Percentiles rank a stretch among this genome's conserved stretches.
Conservation (phyloP, 2,113 vertebrate genomes). For the Hemichromis elongatus region DNA sequence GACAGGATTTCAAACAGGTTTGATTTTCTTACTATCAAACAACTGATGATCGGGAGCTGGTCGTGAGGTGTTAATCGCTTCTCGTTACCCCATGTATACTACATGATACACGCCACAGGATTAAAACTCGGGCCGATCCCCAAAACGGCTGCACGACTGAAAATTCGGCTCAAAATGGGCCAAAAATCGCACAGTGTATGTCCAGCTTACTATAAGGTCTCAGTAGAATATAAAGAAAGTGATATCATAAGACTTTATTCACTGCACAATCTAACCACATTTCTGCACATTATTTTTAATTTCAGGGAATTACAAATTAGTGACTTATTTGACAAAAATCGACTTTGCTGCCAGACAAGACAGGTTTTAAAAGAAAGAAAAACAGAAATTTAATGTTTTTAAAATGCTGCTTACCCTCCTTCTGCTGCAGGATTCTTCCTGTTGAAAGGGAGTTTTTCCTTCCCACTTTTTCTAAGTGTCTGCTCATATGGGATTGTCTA, state of each 20-base stretch:
- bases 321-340: neutral
- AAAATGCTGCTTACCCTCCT: neutral
- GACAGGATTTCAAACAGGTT: too few relatives aligned
- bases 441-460: neutral
- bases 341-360: neutral
- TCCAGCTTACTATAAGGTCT: neutral
- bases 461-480: neutral
- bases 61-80: too few relatives aligned
- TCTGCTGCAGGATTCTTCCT: neutral
- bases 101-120: too few relatives aligned
- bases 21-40: too few relatives aligned
- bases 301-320: neutral
- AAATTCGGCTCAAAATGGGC: too few relatives aligned
- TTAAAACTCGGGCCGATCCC: too few relatives aligned
- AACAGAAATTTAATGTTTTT: rapidly evolving
- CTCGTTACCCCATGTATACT: too few relatives aligned
- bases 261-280: neutral
- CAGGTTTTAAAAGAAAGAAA: rapidly evolving
- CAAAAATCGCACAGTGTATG: too few relatives aligned
- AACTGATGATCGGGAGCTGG: too few relatives aligned
- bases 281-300: neutral
- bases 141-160: too few relatives aligned
- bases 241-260: neutral
- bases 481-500: neutral
- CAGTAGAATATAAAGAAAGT: neutral